These are phyloP conservation scores for Pagetopsis macropterus DNA, from an alignment of 2,797 vertebrate species.

Conservation along the genomic window DNA sequence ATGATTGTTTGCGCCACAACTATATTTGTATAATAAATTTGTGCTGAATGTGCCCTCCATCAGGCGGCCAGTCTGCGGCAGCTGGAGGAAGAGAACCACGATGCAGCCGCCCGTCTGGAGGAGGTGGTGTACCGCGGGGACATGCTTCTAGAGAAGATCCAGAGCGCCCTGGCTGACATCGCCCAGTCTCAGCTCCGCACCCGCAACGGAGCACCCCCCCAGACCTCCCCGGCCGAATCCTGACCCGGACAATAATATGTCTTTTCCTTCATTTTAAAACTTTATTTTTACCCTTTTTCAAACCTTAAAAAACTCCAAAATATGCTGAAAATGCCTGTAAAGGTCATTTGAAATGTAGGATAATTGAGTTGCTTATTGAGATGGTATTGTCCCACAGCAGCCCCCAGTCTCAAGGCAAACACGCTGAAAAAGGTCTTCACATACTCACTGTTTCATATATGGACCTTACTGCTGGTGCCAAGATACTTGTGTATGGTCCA, in stretches of 20 bases:
- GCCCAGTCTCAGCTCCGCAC: constrained; percentile 97
- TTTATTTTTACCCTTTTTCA: constrained; percentile 52
- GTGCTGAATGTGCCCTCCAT: constrained; percentile 2
- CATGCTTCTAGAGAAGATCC: constrained; percentile 95
- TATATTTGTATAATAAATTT: background rate
- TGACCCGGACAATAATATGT: constrained; percentile 74
- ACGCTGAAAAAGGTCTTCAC: background rate
- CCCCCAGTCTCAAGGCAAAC: background rate
- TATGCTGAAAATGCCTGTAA: constrained; percentile 7
- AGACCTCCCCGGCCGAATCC: constrained; percentile 83
- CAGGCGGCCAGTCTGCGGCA: constrained; percentile 94
- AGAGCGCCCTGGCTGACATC: constrained; percentile 95
- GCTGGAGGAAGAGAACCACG: constrained; percentile 97
- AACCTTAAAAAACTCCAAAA: constrained; percentile 16
- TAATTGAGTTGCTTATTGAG: background rate
- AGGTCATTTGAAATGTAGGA: background rate
- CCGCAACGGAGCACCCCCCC: constrained; percentile 86
- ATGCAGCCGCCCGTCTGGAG: constrained; percentile 92
- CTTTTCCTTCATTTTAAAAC: background rate
- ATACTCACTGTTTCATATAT: background rate
- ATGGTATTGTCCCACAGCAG: background rate
- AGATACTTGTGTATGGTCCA: background rate
- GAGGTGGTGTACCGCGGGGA: constrained; percentile 95
- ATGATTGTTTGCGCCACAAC: background rate
- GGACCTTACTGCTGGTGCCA: background rate